Evolutionary conservation across 2,888 invertebrate species (phyloP).

Genomic region (Zelleria hepariella): DNA sequence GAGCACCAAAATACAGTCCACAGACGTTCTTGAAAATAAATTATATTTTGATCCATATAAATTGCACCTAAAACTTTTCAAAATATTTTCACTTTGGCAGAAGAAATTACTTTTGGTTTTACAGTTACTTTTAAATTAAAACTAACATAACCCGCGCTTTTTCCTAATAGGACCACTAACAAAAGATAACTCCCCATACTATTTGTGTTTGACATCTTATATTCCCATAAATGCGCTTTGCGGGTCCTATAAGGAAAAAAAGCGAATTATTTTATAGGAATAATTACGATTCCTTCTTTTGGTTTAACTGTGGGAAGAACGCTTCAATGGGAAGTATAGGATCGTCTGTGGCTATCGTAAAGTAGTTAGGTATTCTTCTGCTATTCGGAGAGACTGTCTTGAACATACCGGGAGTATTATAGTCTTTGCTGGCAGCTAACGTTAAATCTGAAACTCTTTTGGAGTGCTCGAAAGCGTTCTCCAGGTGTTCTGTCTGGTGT

Average conservation of each 20-base stretch:
- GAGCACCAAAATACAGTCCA: conserved; percentile 15
- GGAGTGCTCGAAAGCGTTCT: conserved; percentile 67
- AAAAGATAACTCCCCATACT: background rate
- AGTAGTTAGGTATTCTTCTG: conserved; percentile 76
- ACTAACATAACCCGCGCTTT: background rate
- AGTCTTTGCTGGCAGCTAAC: conserved; percentile 79
- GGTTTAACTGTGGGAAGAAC: conserved; percentile 81
- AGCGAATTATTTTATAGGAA: conserved; percentile 24
- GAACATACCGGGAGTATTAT: conserved; percentile 79
- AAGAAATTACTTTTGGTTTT: conserved; percentile 52
- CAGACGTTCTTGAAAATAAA: background rate
- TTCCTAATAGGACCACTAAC: background rate
- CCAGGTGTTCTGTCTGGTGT: conserved; percentile 53
- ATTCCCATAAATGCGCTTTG: background rate
- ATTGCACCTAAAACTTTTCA: background rate
- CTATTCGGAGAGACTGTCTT: conserved; percentile 76
- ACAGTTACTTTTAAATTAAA: conserved; percentile 16
- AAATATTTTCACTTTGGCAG: conserved; percentile 47
- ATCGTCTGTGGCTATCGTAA: conserved; percentile 83
- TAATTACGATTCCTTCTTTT: conserved; percentile 68
- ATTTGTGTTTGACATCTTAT: background rate
- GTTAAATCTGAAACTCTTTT: conserved; percentile 82
- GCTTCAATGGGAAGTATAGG: conserved; percentile 86
- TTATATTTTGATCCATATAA: background rate
- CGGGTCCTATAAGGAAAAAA: conserved; percentile 5